A percentile compares a stretch with the other conserved stretches of the same genome.
phyloP scores from a whole-genome alignment of 1,140 invertebrate species.

The Thaumetopoea pityocampa region DNA sequence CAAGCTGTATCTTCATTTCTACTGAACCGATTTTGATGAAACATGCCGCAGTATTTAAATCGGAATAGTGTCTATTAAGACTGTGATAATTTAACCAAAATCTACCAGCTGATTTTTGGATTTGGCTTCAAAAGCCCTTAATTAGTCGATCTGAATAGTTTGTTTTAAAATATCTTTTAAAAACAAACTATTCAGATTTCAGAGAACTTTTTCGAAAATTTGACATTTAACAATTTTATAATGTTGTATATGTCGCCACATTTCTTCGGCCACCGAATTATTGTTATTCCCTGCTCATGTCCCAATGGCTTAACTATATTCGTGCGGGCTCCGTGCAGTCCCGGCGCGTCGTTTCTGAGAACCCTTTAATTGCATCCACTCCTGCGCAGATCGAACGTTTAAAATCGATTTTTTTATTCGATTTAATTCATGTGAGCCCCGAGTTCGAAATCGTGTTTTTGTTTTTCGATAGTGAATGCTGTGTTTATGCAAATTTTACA shows the following conservation, averaged over 20 bases:
- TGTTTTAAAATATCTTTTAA: too few relatives aligned
- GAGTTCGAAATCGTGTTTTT: slow-evolving; percentile 57
- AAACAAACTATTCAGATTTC: too few relatives aligned
- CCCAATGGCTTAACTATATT: slow-evolving; percentile 33
- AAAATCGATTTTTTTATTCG: slow-evolving; percentile 74
- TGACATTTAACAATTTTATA: too few relatives aligned
- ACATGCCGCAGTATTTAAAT: too few relatives aligned
- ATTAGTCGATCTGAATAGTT: too few relatives aligned
- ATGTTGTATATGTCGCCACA: slow-evolving; percentile 3
- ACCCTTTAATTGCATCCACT: slow-evolving; percentile 71
- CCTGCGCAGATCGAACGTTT: slow-evolving; percentile 66
- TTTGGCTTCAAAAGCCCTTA: too few relatives aligned
- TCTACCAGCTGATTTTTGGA: too few relatives aligned
- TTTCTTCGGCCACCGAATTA: slow-evolving; percentile 12
- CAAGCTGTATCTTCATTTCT: too few relatives aligned
- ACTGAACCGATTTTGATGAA: too few relatives aligned
- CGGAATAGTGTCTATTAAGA: too few relatives aligned
- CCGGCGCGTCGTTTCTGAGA: slow-evolving; percentile 53
- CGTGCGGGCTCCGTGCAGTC: slow-evolving; percentile 40
- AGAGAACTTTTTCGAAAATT: too few relatives aligned
- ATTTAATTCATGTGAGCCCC: slow-evolving; percentile 62
- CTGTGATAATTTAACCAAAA: too few relatives aligned
- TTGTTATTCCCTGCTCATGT: slow-evolving; percentile 22
- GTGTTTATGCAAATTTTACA: slow-evolving; percentile 74
- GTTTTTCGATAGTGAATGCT: slow-evolving; percentile 61